phyloP scores from a whole-genome alignment of 2,113 vertebrate species.

The Sisor rabdophorus region DNA sequence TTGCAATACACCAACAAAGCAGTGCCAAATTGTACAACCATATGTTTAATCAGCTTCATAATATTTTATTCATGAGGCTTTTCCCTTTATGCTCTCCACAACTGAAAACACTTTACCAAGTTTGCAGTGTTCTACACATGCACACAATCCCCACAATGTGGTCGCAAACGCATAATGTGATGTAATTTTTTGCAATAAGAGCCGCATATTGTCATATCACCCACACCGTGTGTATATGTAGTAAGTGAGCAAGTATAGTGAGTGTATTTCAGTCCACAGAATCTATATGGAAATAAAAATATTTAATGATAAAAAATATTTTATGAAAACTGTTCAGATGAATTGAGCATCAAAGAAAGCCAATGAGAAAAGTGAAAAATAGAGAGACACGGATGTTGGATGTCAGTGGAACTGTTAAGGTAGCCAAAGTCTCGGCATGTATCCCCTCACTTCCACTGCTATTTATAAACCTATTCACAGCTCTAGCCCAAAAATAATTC shows the following conservation, averaged over 20 bases:
- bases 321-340: background rate
- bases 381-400: conserved; percentile 56
- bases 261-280: conserved; percentile 44
- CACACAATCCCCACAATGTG: conserved; percentile 17
- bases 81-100: conserved; percentile 53
- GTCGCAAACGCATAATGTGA: conserved; percentile 27
- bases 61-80: conserved; percentile 25
- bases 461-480: conserved; percentile 68
- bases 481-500: conserved; percentile 71
- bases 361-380: background rate
- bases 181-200: conserved; percentile 34
- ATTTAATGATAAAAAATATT: background rate
- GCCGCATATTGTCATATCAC: conserved; percentile 30
- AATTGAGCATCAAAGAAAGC: background rate
- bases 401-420: conserved; percentile 53
- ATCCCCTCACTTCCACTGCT: conserved; percentile 70
- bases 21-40: conserved; percentile 3
- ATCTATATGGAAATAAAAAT: conserved; percentile 36
- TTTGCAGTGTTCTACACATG: conserved; percentile 17
- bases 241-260: conserved; percentile 21
- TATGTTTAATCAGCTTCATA: conserved; percentile 15
- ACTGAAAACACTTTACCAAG: conserved; percentile 26
- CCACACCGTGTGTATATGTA: conserved; percentile 13
- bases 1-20: conserved; percentile 19
- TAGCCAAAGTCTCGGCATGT: conserved; percentile 67